Conservation (phyloP, 2,888 invertebrate species). For the Cremastinae sp. region DNA sequence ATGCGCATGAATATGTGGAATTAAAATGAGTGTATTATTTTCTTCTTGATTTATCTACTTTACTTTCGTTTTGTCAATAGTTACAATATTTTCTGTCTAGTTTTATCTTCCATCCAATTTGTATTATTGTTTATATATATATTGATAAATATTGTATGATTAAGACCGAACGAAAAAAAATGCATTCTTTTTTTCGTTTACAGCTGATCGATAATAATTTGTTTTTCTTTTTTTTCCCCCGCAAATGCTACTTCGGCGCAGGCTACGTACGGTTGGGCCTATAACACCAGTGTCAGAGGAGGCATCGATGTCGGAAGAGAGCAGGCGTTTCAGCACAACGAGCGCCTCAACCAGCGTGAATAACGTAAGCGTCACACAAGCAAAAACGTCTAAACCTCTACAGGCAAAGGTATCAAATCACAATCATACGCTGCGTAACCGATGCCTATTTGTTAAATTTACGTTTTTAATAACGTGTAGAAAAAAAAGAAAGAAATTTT, state of each 20-base stretch:
- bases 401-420: conserved; percentile 70
- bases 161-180: conserved; percentile 26
- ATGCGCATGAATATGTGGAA: conserved; percentile 61
- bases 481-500: background rate
- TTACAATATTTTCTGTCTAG: conserved; percentile 53
- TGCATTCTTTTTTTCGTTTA: conserved; percentile 34
- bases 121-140: conserved; percentile 39
- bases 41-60: background rate
- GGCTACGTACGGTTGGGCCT: conserved; percentile 74
- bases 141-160: background rate
- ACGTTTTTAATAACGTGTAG: conserved; percentile 14
- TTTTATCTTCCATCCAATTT: conserved; percentile 33
- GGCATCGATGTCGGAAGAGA: conserved; percentile 71
- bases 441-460: conserved; percentile 23
- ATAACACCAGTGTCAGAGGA: conserved; percentile 73
- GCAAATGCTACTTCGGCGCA: conserved; percentile 61
- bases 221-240: conserved; percentile 28
- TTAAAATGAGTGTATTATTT: conserved; percentile 43
- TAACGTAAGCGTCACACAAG: conserved; percentile 74
- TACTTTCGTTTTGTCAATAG: conserved; percentile 34
- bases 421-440: conserved; percentile 54
- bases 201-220: conserved; percentile 37
- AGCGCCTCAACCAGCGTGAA: conserved; percentile 74
- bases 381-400: conserved; percentile 70
- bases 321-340: conserved; percentile 70